Percentiles rank a stretch among this genome's conserved stretches.
Conservation (phyloP, 1,140 invertebrate genomes). For the Lucilia sericata region DNA sequence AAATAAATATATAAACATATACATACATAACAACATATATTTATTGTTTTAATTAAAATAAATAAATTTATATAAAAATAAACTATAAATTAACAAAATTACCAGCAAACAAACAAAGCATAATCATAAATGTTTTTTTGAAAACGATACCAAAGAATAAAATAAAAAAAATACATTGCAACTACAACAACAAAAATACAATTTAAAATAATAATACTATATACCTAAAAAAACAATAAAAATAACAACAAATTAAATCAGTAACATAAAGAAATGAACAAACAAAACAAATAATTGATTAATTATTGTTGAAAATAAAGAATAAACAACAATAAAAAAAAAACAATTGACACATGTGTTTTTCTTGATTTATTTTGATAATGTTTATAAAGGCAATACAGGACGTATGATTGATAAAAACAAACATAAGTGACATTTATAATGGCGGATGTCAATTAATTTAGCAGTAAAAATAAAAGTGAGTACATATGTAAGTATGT, state of each 20-base stretch:
- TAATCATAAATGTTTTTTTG: conserved; percentile 8
- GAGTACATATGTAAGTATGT: no score
- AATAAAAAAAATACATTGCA: background rate
- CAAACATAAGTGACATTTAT: background rate
- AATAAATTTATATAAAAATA: conserved; percentile 18
- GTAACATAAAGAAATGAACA: background rate
- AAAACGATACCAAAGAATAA: conserved; percentile 26
- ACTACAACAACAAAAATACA: conserved; percentile 8
- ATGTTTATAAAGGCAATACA: background rate
- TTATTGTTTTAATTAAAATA: conserved; percentile 12
- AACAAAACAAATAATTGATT: background rate
- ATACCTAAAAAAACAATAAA: background rate
- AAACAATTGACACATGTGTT: background rate
- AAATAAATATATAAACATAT: background rate
- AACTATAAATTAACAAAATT: background rate
- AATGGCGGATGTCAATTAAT: background rate
- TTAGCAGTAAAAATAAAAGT: no score
- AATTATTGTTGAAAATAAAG: conserved; percentile 23
- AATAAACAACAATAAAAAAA: background rate
- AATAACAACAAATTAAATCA: conserved; percentile 26
- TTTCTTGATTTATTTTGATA: background rate
- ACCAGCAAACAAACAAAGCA: background rate
- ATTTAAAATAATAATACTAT: background rate
- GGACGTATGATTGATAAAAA: conserved; percentile 8
- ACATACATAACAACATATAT: background rate